These are phyloP conservation scores for Parauchenoglanis punctatus DNA, from an alignment of 2,797 vertebrate genomes.

Conservation along the genomic window DNA sequence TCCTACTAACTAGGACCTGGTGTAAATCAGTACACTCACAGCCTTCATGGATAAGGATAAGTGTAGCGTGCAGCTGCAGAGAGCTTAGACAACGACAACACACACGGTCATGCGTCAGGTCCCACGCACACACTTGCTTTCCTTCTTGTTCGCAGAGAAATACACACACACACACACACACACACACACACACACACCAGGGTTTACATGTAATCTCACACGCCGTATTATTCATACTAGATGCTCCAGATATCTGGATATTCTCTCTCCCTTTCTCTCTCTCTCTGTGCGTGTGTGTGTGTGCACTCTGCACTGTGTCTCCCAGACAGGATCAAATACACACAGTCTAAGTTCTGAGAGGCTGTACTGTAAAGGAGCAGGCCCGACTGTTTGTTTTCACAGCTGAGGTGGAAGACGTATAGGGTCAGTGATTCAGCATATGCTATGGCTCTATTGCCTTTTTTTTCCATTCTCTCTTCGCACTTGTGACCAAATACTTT, in stretches of 20 bases:
- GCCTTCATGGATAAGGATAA: conserved; percentile 48
- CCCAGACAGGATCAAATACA: conserved; percentile 47
- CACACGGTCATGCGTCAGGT: conserved; percentile 48
- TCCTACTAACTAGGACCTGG: conserved; percentile 26
- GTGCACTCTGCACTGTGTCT: conserved; percentile 41
- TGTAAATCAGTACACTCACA: conserved; percentile 42
- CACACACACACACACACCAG: conserved; percentile 2
- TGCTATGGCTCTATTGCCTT: background rate
- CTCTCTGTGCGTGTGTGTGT: background rate
- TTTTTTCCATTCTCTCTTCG: background rate
- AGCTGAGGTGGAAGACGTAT: conserved; percentile 19
- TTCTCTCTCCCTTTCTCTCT: conserved; percentile 39
- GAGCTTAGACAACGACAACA: conserved; percentile 53
- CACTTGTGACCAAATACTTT: background rate
- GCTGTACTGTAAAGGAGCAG: conserved; percentile 21
- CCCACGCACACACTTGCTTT: conserved; percentile 26
- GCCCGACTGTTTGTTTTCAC: conserved; percentile 44
- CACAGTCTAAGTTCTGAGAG: conserved; percentile 35
- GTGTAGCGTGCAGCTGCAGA: conserved; percentile 60
- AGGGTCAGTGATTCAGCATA: conserved; percentile 19
- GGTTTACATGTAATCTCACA: conserved; percentile 41
- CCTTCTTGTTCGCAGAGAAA: conserved; percentile 30
- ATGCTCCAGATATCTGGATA: conserved; percentile 37
- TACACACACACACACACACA: conserved; percentile 22
- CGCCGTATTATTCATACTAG: conserved; percentile 49